Conservation (phyloP, 1,140 invertebrate genomes). For the Pachyrhynchus sulphureomaculatus region DNA sequence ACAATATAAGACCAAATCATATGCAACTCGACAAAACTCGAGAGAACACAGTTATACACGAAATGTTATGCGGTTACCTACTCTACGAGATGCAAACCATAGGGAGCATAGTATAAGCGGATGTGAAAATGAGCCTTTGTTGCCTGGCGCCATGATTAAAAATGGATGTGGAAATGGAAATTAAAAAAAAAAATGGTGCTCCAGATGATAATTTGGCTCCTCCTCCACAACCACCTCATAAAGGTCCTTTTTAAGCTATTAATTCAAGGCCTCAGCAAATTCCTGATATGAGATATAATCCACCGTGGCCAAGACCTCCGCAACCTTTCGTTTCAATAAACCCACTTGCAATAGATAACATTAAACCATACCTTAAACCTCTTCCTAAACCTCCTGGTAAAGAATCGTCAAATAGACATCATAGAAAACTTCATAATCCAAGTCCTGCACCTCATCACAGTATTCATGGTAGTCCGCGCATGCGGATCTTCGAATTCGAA, state of each 20-base stretch:
- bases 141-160: slow-evolving; percentile 56
- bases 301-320: slow-evolving; percentile 59
- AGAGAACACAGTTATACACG: slow-evolving; percentile 44
- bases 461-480: slow-evolving; percentile 14
- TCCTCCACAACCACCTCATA: slow-evolving; percentile 58
- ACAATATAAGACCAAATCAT: slow-evolving; percentile 44
- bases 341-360: slow-evolving; percentile 35
- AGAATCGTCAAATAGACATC: slow-evolving; percentile 46
- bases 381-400: slow-evolving; percentile 58
- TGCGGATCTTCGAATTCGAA: too few relatives aligned
- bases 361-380: slow-evolving; percentile 60
- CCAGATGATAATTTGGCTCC: slow-evolving; percentile 57
- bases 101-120: slow-evolving; percentile 51
- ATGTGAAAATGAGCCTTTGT: slow-evolving; percentile 67
- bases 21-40: slow-evolving; percentile 37
- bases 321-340: slow-evolving; percentile 52
- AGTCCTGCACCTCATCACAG: slow-evolving; percentile 35
- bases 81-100: slow-evolving; percentile 43
- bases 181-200: slow-evolving; percentile 41
- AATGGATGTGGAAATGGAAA: slow-evolving; percentile 34
- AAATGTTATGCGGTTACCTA: slow-evolving; percentile 46
- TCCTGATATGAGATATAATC: slow-evolving; percentile 49
- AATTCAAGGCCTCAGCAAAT: slow-evolving; percentile 46
- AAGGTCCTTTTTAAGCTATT: slow-evolving; percentile 40
- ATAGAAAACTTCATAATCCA: slow-evolving; percentile 40